Conservation (phyloP, 35 echinoderm and acorn worm species). For the Acanthaster planci region DNA sequence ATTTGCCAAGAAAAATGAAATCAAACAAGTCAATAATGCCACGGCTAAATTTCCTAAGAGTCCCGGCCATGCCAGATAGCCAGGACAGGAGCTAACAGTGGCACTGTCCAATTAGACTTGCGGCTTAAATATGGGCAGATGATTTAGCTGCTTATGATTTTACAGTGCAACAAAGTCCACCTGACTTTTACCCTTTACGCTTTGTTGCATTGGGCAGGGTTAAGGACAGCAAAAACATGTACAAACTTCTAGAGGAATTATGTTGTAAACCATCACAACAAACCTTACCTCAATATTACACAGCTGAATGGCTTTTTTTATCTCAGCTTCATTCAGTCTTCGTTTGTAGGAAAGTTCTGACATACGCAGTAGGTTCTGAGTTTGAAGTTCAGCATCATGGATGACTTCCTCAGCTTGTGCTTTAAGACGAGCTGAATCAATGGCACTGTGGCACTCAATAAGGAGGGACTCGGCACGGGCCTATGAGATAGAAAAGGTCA, state of each 20-base stretch:
- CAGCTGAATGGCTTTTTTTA: slow-evolving; percentile 57
- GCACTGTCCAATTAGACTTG: too few relatives aligned
- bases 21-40: too few relatives aligned
- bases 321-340: slow-evolving; percentile 66
- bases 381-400: slow-evolving; percentile 50
- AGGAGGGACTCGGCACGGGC: slow-evolving; percentile 81
- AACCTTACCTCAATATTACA: slow-evolving; percentile 79
- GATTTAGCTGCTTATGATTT: too few relatives aligned
- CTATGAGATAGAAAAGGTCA: slow-evolving; percentile 25
- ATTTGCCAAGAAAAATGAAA: neutral
- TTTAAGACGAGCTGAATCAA: slow-evolving; percentile 79
- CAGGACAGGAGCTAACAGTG: too few relatives aligned
- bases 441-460: slow-evolving; percentile 87
- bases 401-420: slow-evolving; percentile 90
- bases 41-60: too few relatives aligned
- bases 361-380: slow-evolving; percentile 33
- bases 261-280: neutral
- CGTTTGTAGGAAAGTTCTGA: slow-evolving; percentile 56
- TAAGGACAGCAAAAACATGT: neutral
- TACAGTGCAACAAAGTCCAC: too few relatives aligned
- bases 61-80: neutral
- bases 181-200: too few relatives aligned
- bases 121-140: too few relatives aligned
- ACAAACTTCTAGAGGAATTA: neutral
- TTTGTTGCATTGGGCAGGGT: too few relatives aligned